These are phyloP conservation scores for Protobothrops mucrosquamatus DNA, from an alignment of 2,113 vertebrate species.

Conservation along the genomic window DNA sequence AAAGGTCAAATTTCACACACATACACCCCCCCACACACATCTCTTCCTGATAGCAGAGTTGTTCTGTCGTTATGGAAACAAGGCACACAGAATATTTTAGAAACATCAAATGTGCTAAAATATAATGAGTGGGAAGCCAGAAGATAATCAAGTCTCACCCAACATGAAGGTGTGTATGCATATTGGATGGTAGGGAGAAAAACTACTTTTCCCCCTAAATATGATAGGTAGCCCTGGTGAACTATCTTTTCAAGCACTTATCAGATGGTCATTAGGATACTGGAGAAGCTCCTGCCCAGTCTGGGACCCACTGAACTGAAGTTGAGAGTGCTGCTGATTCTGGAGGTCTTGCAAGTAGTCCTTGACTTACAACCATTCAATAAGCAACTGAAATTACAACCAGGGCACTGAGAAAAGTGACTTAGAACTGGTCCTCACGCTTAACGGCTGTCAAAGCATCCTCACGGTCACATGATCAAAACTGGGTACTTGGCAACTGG, in stretches of 20 bases:
- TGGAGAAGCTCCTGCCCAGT: background rate
- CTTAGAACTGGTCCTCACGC: too few species aligned
- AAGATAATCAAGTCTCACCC: slow-evolving; percentile 11
- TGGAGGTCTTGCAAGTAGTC: background rate
- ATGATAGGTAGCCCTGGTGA: background rate
- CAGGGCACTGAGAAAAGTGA: too few species aligned
- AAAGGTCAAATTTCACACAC: slow-evolving; percentile 15
- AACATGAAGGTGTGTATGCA: background rate
- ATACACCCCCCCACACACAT: background rate
- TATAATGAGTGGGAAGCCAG: slow-evolving; percentile 8
- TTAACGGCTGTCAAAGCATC: background rate
- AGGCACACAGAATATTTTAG: slow-evolving; percentile 5
- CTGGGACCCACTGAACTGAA: background rate
- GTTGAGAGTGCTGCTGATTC: background rate
- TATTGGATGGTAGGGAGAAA: background rate
- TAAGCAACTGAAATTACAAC: too few species aligned
- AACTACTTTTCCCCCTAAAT: background rate
- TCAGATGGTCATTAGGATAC: background rate
- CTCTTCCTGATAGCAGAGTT: background rate
- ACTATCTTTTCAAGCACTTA: background rate
- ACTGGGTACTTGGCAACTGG: background rate
- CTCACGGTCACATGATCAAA: background rate
- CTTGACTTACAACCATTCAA: background rate
- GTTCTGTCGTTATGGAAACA: slow-evolving; percentile 21
- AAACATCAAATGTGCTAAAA: slow-evolving; percentile 7